phyloP scores from a whole-genome alignment of 2,113 vertebrate genomes.

The Marmota flaviventris region DNA sequence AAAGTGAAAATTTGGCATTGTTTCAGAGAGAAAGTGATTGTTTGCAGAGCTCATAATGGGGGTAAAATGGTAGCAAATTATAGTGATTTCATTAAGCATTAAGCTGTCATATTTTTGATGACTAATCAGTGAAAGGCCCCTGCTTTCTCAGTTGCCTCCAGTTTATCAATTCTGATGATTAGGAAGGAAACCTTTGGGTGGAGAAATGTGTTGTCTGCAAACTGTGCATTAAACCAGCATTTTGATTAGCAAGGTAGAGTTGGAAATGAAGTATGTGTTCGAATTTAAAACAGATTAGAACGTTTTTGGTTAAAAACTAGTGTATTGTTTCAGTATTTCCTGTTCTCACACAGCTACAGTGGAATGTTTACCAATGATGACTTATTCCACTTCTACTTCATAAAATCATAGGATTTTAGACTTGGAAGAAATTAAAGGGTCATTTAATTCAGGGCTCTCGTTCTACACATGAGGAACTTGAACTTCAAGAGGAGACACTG shows the following conservation, averaged over 20 bases:
- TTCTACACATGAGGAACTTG: constrained; percentile 11
- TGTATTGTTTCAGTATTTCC: constrained; percentile 47
- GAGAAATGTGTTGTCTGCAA: constrained; percentile 51
- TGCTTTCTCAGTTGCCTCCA: background rate
- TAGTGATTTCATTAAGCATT: background rate
- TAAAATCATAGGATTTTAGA: constrained; percentile 51
- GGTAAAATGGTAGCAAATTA: constrained; percentile 7
- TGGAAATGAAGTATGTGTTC: constrained; percentile 48
- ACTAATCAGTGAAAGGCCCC: background rate
- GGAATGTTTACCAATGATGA: constrained; percentile 48
- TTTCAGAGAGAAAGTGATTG: constrained; percentile 44
- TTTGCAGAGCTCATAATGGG: constrained; percentile 38
- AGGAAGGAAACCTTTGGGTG: constrained; percentile 33
- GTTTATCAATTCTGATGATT: constrained; percentile 59
- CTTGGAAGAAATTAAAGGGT: background rate
- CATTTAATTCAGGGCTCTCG: constrained; percentile 37
- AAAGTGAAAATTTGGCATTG: constrained; percentile 27
- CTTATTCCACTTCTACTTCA: constrained; percentile 45
- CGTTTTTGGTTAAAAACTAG: constrained; percentile 56
- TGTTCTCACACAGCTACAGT: constrained; percentile 40
- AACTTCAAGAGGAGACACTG: constrained; percentile 41
- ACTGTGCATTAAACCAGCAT: constrained; percentile 16
- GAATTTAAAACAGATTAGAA: constrained; percentile 66
- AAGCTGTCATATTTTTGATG: constrained; percentile 55
- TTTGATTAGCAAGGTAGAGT: constrained; percentile 61